Evolutionary conservation across 1,140 invertebrate species (phyloP).

Genomic region (Bradysia coprophila): DNA sequence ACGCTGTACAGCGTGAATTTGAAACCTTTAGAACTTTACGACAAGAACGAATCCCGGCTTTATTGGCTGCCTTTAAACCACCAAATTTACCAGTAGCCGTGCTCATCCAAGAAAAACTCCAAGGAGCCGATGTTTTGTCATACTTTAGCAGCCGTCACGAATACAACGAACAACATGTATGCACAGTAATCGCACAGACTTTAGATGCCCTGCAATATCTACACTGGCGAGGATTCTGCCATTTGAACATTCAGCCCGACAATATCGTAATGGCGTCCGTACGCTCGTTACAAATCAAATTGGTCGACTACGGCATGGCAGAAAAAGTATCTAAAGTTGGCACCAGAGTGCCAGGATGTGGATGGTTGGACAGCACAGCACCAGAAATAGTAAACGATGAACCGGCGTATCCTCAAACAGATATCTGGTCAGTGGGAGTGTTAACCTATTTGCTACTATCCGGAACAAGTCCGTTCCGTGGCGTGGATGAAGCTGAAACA

Average conservation of each 20-base stretch:
- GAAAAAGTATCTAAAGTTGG: conserved; percentile 64
- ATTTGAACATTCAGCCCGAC: conserved; percentile 88
- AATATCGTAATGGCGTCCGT: conserved; percentile 90
- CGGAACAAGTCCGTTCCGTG: conserved; percentile 82
- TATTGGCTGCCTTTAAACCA: conserved; percentile 52
- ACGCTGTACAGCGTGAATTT: conserved; percentile 55
- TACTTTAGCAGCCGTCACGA: conserved; percentile 71
- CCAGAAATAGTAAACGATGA: conserved; percentile 85
- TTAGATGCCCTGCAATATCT: conserved; percentile 80
- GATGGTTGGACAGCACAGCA: conserved; percentile 38
- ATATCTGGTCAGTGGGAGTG: conserved; percentile 92
- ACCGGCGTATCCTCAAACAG: conserved; percentile 69
- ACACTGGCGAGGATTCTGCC: conserved; percentile 80
- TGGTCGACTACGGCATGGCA: conserved; percentile 80
- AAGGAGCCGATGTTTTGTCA: conserved; percentile 79
- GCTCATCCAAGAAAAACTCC: conserved; percentile 70
- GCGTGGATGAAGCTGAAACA: conserved; percentile 64
- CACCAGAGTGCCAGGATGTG: conserved; percentile 39
- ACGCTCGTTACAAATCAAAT: conserved; percentile 69
- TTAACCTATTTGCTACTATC: conserved; percentile 87
- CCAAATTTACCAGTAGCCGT: conserved; percentile 42
- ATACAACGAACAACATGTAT: conserved; percentile 80
- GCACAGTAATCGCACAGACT: conserved; percentile 63
- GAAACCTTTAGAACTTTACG: conserved; percentile 58
- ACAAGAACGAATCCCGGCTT: conserved; percentile 65